Conservation (phyloP, 2,113 vertebrate species). For the Apistogramma diplotaenia region DNA sequence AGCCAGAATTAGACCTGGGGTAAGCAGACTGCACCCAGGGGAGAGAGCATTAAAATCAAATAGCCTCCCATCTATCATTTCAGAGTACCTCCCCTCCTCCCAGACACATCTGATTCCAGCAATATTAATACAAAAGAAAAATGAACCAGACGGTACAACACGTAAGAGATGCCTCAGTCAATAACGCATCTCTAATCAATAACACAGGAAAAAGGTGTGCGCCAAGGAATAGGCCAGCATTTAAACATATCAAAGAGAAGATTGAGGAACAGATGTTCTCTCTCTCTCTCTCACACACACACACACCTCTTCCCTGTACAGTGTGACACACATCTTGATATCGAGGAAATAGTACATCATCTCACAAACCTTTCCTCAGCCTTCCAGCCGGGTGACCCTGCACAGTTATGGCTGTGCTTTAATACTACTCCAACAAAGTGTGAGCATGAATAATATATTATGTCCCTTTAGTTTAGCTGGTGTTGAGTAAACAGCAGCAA, state of each 20-base stretch:
- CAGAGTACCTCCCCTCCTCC: constrained; percentile 29
- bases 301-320: neutral
- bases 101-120: neutral
- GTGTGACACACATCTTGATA: neutral
- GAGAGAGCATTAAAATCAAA: constrained; percentile 61
- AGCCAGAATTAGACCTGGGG: constrained; percentile 7
- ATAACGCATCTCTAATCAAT: constrained; percentile 27
- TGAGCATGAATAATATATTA: constrained; percentile 49
- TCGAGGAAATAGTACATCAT: neutral
- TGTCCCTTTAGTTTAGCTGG: constrained; percentile 17
- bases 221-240: constrained; percentile 35
- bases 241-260: constrained; percentile 58
- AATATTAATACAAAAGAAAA: constrained; percentile 14
- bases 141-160: neutral
- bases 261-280: constrained; percentile 59
- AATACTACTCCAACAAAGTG: neutral
- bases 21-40: constrained; percentile 45
- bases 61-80: constrained; percentile 54
- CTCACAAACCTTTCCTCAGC: neutral
- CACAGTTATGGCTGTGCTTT: neutral
- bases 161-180: constrained; percentile 1
- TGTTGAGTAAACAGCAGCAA: constrained; percentile 27
- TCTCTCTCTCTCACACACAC: no score
- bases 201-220: constrained; percentile 22
- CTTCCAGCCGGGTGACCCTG: constrained; percentile 17